Conservation (phyloP, 2,888 invertebrate species). For the Eupeodes luniger region DNA sequence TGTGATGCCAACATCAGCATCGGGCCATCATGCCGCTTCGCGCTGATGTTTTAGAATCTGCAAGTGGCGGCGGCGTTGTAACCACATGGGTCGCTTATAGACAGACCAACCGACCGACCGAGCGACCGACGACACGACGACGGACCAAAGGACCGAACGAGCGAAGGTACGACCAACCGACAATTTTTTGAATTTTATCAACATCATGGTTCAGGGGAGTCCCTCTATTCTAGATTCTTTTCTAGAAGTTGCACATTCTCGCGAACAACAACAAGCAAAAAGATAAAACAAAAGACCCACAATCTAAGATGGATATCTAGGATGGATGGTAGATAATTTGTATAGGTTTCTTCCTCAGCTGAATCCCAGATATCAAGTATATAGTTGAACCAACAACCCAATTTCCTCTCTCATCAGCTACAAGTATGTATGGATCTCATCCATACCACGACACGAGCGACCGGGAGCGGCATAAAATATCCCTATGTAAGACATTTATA, state of each 20-base stretch:
- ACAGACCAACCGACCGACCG: not conserved
- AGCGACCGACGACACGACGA: not conserved
- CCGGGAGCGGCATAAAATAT: no score
- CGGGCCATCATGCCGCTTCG: not conserved
- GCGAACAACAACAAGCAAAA: constrained; percentile 4
- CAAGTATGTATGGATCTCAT: not conserved
- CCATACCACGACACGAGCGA: no score
- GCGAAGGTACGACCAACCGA: constrained; percentile 6
- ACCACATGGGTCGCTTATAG: not conserved
- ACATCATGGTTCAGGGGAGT: constrained; percentile 25
- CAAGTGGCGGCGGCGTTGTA: not conserved
- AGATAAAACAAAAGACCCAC: constrained; percentile 58
- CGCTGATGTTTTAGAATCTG: not conserved
- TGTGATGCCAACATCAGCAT: not conserved
- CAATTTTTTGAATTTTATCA: constrained; percentile 52
- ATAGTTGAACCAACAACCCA: constrained; percentile 51
- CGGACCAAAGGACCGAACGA: not conserved
- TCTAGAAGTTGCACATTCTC: constrained; percentile 15
- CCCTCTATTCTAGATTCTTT: not conserved
- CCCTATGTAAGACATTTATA: not conserved
- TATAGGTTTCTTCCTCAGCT: constrained; percentile 14
- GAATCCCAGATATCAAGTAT: constrained; percentile 34
- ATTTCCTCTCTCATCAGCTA: constrained; percentile 46
- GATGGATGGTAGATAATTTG: constrained; percentile 55
- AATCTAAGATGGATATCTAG: constrained; percentile 63